A percentile compares a stretch with the other conserved stretches of the same genome.
These are phyloP conservation scores for Aporophyla nigra DNA, from an alignment of 2,888 invertebrate species.

Conservation along the genomic window DNA sequence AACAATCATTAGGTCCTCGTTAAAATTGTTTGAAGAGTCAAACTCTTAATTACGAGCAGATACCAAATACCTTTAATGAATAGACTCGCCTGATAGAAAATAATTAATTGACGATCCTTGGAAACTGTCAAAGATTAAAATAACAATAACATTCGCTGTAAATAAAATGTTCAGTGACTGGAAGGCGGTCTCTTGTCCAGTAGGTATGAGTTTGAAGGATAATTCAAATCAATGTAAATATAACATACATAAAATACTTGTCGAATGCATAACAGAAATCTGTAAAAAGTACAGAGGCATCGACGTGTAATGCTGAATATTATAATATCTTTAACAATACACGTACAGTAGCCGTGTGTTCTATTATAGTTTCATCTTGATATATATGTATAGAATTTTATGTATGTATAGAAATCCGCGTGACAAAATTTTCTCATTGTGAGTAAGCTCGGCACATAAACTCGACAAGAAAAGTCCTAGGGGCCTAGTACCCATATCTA, in stretches of 20 bases:
- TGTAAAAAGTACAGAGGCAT: too few relatives aligned
- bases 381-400: too few relatives aligned
- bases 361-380: background rate
- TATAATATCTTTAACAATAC: too few relatives aligned
- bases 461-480: background rate
- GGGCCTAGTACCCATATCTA: background rate
- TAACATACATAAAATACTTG: background rate
- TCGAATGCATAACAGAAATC: background rate
- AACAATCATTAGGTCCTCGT: conserved; percentile 22
- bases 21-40: conserved; percentile 33
- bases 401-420: background rate
- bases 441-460: background rate
- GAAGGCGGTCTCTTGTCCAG: too few relatives aligned
- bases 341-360: background rate
- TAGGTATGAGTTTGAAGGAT: background rate
- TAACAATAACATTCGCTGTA: background rate
- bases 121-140: background rate
- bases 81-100: background rate
- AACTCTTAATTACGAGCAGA: conserved; percentile 14
- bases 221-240: background rate
- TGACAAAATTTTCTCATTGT: background rate
- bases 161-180: background rate
- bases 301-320: background rate
- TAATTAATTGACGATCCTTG: conserved; percentile 5
- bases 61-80: conserved; percentile 24